Evolutionary conservation across 2,888 invertebrate species (phyloP), one percentile per base, ranked within the genome.

Genomic region (Orthosia gothica): DNA sequence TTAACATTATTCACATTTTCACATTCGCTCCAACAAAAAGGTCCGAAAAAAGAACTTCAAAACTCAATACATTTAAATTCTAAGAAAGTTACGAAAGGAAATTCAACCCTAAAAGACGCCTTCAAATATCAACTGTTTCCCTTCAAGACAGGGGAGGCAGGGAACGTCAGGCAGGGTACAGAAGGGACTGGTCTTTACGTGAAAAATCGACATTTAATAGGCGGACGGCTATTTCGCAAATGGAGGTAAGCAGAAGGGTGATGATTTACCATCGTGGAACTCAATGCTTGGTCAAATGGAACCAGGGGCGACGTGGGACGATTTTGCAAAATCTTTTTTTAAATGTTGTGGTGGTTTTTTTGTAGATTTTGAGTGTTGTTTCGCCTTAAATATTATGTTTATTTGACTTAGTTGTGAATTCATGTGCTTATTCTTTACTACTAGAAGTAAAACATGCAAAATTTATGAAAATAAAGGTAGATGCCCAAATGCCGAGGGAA

Each of bases 161-260:
- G 82, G 76, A 50, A 81, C 71, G 83, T 50, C 73, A 78, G 57
- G 52, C 73, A 78, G 57, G 52, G 76, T 54, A 50, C 45, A 73
- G 76, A 66, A 76, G 85, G 88, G 83, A 84, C 80, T 69, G 84
- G 84, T 84, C 87, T 82, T 87, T 87, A 92, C 91, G 93, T 95
- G 95, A 96, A 95, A 95, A 95, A 96, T 96, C 93, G 95, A 92
- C 94, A 93, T 96, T 96, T 95, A 96, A 95, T 95, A 95, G 96
- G 93, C 91, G 93, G 89, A 89, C 91, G 93, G 94, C 95, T 90
- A 92, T 91, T 91, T 88, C 89, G 89, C 85, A 91, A 91, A 91
- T 90, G 89, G 90, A 89, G 83, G 84, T 79, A 88, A 89, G 83
- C 86, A 89, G 90, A 91, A 91, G 92, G 92, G 92, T 90, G 92